Conservation (phyloP, 2,797 vertebrate species). For the Takifugu rubripes region DNA sequence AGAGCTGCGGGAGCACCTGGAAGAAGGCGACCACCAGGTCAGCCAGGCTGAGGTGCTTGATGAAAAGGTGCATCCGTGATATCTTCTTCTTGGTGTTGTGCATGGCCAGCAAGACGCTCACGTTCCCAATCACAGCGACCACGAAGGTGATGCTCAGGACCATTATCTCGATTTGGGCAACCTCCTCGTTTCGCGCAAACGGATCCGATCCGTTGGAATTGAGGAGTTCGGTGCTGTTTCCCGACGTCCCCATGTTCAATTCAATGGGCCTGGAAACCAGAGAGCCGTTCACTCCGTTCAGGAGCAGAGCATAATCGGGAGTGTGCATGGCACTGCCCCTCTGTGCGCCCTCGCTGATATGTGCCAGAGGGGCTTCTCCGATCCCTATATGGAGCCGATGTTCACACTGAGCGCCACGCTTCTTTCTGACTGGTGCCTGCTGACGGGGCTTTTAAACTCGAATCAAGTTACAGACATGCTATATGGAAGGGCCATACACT, state of each 20-base stretch:
- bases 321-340: constrained; percentile 64
- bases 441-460: constrained; percentile 56
- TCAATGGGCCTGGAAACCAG: constrained; percentile 16
- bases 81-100: constrained; percentile 89
- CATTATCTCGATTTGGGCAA: constrained; percentile 91
- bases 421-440: constrained; percentile 33
- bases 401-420: constrained; percentile 1
- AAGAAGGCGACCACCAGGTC: constrained; percentile 96
- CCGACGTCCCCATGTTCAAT: constrained; percentile 41
- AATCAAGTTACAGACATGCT: constrained; percentile 57
- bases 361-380: constrained; percentile 40
- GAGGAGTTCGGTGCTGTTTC: constrained; percentile 35
- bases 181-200: constrained; percentile 82
- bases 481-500: constrained; percentile 47
- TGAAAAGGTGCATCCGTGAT: constrained; percentile 95
- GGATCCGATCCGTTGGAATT: constrained; percentile 66
- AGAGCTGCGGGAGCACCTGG: constrained; percentile 94
- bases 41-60: constrained; percentile 92
- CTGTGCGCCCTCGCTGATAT: constrained; percentile 42
- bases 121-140: constrained; percentile 88
- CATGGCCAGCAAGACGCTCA: constrained; percentile 87
- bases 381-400: constrained; percentile 44
- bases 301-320: constrained; percentile 43
- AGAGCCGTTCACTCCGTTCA: constrained; percentile 46
- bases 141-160: constrained; percentile 88